Evolutionary conservation across 2,888 invertebrate species (phyloP), one percentile per base, ranked within the genome.

Genomic region (Muschampia staudingeri): DNA sequence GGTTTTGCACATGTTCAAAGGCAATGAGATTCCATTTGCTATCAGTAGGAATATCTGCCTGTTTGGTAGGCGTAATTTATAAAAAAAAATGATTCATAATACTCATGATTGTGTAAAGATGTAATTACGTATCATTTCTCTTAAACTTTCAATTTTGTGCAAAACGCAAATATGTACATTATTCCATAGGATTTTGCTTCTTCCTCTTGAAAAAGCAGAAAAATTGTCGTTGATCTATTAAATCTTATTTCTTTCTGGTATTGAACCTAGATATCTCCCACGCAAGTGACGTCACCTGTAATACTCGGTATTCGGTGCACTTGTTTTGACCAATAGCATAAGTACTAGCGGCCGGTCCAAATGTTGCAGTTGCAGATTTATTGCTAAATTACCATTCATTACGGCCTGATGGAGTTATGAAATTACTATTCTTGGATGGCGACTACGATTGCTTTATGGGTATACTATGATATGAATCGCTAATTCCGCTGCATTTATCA

Each of bases 311-410:
- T 11, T 14, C 48, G 14, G 48, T 72, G 72, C 75, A 75, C 75
- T 75, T 80, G 80, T 80, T 80, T 52, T 73, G 52, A 79, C 44
- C 72, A 73, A 34, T 40, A 37, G 61, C 16, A 44, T 44, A 37
- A 1, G 25, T 25, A 25, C 79, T 44, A 65, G 30, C 19, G 72
- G 65, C 19, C 73, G 25, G 16, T 48, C 65, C 48, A 37, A 72
- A 79, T 73, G 61, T 42, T 42, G 79, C 75, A 40, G 19, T 69
- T 80, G 67, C 42, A 69, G 80, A 80, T 80, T 80, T 80, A 80
- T 80, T 52, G 69, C 75, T 75, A 80, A 75, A 75, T 75, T 80
- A 75, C 80, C 56, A 69, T 75, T 80, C 56, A 80, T 80, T 72
- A 80, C 80, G 75, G 65, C 37, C 65, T 42, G 79, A 73, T 79